Conservation (phyloP, 2,888 invertebrate genomes). For the Bursaphelenchus okinawaensis region DNA sequence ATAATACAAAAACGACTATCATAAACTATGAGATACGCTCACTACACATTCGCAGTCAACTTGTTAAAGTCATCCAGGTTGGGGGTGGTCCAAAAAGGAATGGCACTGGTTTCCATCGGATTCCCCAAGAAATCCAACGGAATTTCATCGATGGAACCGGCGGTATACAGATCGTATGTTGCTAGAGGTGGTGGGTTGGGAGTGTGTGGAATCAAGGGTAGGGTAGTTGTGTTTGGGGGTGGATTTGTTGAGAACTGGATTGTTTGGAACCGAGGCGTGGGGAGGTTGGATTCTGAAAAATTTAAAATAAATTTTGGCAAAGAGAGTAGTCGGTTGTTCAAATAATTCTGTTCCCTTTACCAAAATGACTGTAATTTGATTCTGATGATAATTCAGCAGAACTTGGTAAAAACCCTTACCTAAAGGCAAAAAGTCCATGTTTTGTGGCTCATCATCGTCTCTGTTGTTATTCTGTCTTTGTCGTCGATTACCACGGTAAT, state of each 20-base stretch:
- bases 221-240: not conserved
- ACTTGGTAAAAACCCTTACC: not conserved
- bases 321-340: not conserved
- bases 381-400: no score
- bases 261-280: not conserved
- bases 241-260: not conserved
- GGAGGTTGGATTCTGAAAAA: no score
- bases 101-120: not conserved
- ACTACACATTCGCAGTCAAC: not conserved
- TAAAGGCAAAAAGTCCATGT: not conserved
- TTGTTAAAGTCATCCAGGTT: not conserved
- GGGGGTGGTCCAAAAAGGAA: not conserved
- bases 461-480: not conserved
- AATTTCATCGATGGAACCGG: not conserved
- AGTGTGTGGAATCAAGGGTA: not conserved
- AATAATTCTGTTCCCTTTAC: no score
- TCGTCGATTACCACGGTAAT: not conserved
- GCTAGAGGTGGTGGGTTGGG: not conserved
- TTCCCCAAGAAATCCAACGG: not conserved
- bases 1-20: no score
- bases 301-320: not conserved
- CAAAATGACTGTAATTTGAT: no score
- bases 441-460: not conserved
- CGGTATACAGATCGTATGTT: not conserved
- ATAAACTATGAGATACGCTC: no score